Percentiles rank a stretch among this genome's conserved stretches.
Conservation (phyloP, 2,797 vertebrate species). For the Hemitrygon akajei region DNA sequence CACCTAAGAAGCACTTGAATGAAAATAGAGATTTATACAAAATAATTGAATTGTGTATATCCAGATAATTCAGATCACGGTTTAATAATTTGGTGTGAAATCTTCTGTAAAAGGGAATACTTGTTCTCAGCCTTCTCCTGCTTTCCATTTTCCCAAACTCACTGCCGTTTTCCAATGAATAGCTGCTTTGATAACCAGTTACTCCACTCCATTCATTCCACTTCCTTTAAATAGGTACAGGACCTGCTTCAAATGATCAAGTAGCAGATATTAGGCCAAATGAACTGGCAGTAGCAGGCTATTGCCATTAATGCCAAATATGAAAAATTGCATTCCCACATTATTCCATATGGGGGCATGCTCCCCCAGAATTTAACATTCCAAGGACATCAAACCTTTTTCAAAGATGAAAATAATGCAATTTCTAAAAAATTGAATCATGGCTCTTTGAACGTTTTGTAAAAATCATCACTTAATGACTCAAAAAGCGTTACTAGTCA, state of each 20-base stretch:
- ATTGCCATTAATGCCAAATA: not conserved
- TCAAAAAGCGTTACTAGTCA: not conserved
- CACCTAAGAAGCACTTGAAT: not conserved
- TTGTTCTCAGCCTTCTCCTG: not conserved
- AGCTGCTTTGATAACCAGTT: not conserved
- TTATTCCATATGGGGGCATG: slow-evolving; percentile 30
- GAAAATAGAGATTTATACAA: not conserved
- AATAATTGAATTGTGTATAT: not conserved
- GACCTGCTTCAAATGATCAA: slow-evolving; percentile 6
- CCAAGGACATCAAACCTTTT: not conserved
- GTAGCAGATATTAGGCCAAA: slow-evolving; percentile 13
- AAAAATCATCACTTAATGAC: not conserved
- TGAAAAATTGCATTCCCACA: slow-evolving; percentile 22
- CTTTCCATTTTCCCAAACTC: not conserved
- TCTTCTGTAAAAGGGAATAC: not conserved
- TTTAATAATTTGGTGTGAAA: not conserved
- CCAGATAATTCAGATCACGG: not conserved
- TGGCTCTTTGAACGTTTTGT: not conserved
- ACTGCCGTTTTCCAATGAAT: not conserved
- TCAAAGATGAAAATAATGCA: not conserved
- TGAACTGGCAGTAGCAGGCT: slow-evolving; percentile 3
- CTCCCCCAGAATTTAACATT: slow-evolving; percentile 10
- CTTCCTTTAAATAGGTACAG: not conserved
- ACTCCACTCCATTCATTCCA: not conserved
- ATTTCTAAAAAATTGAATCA: not conserved